Evolutionary conservation across 1,140 invertebrate genomes (phyloP).

Genomic region (Neocloeon triangulifer): DNA sequence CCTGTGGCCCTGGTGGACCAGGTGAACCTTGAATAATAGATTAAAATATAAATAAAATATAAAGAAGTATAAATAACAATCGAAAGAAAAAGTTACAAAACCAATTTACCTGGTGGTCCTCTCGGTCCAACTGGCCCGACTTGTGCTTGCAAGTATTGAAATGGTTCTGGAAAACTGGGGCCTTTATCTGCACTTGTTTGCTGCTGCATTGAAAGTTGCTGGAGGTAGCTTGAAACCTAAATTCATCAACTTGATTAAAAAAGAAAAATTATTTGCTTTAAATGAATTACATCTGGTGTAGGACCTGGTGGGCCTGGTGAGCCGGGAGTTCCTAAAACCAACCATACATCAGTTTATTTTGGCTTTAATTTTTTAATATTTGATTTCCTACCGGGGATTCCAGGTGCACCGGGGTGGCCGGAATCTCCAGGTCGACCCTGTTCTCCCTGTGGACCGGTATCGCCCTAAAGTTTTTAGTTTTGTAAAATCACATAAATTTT

Average conservation of each 20-base stretch:
- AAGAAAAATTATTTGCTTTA: constrained; percentile 13
- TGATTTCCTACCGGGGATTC: too few species aligned
- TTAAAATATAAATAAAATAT: too few species aligned
- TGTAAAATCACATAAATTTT: too few species aligned
- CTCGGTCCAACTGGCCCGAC: constrained; percentile 47
- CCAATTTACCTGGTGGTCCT: constrained; percentile 32
- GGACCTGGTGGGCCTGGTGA: constrained; percentile 41
- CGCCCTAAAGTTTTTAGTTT: too few species aligned
- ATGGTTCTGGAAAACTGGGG: constrained; percentile 24
- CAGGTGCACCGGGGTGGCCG: constrained; percentile 37
- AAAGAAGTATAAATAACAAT: too few species aligned
- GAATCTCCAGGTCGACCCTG: constrained; percentile 31
- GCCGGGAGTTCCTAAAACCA: constrained; percentile 43
- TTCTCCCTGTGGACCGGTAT: constrained; percentile 27
- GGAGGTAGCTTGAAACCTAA: constrained; percentile 31
- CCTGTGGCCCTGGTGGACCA: constrained; percentile 59
- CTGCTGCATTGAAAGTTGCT: constrained; percentile 35
- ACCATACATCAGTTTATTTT: too few species aligned
- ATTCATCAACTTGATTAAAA: too few species aligned
- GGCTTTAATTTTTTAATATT: too few species aligned
- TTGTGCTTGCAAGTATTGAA: constrained; percentile 51
- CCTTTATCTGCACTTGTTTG: constrained; percentile 20
- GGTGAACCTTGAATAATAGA: constrained; percentile 24
- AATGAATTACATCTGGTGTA: constrained; percentile 42
- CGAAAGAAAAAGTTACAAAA: too few species aligned